Conservation (phyloP, 1,140 invertebrate species). For the Mactra quadrangularis region DNA sequence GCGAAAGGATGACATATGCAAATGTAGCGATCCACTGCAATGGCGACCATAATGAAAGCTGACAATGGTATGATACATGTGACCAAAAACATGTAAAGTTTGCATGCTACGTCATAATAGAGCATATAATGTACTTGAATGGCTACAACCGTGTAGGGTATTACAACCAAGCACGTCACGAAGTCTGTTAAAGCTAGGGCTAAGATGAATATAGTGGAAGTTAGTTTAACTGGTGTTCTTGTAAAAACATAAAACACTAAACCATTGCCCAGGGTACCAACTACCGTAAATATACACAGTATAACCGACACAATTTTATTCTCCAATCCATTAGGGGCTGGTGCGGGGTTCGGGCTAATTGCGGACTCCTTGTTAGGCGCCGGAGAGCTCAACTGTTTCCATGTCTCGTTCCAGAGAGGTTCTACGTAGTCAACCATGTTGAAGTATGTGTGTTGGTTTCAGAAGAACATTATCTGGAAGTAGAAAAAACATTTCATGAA, state of each 20-base stretch:
- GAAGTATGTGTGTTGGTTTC: no score
- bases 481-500: no score
- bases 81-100: slow-evolving; percentile 80
- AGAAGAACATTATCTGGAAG: no score
- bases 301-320: slow-evolving; percentile 61
- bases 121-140: slow-evolving; percentile 72
- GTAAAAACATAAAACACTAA: slow-evolving; percentile 82
- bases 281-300: slow-evolving; percentile 73
- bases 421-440: no score
- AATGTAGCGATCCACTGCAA: slow-evolving; percentile 82
- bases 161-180: slow-evolving; percentile 76
- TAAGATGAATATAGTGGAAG: slow-evolving; percentile 83
- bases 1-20: slow-evolving; percentile 82
- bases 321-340: neutral
- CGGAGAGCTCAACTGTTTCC: no score
- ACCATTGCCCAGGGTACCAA: slow-evolving; percentile 81
- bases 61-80: slow-evolving; percentile 81
- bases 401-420: no score
- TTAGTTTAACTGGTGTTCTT: slow-evolving; percentile 77
- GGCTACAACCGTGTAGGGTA: slow-evolving; percentile 78
- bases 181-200: slow-evolving; percentile 80
- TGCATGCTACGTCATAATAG: slow-evolving; percentile 76
- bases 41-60: slow-evolving; percentile 83
- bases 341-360: no score
- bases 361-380: no score